Evolutionary conservation across 2,888 invertebrate genomes (phyloP), one percentile per base, ranked within the genome.

Genomic region (Phanerotoma sp.): DNA sequence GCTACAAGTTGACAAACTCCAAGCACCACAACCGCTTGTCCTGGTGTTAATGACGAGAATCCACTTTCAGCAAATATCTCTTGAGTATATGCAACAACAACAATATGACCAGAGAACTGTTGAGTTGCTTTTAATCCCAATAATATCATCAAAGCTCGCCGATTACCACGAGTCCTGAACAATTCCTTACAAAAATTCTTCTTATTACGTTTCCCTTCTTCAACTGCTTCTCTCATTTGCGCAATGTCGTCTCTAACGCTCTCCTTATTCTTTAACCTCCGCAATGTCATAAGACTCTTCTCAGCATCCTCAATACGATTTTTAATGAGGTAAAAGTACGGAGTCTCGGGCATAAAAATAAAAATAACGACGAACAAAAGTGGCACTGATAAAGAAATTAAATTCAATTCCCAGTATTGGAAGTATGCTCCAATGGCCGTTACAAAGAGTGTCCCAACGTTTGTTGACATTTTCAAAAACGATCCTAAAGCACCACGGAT

Each of bases 321-420:
- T 10, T 79, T 80, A 47, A 82, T 80, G 20, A 84, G 77, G 67
- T 79, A 79, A 66, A 79, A 84, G 64, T 85, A 82, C 0, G 88
- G 88, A 3, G 86, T 84, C 70, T 88, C 88, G 0, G 87, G 86
- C 79, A 86, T 82, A 33, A 82, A 81, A 42, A 81, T 77, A 69
- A 85, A 82, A 1, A 81, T 79, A 1, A 82, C 70, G 11, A 84
- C 78, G 65, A 84, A 82, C 2, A 84, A 64, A 25, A 84, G 75
- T 1, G 85, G 82, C 51, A 84, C 78, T 1, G 81, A 72, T 35
- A 83, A 78, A 47, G 84, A 79, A n/a, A 80, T 66, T 5, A 79
- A 67, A 5, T 84, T 83, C 9, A 84, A 67, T 22, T 73, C 71
- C 33, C 74, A 70, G 72, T 84, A 84, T 4, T 77, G 70, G 1